Base-by-base conservation (phyloP, 64 coral and sea anemone species). In the Dendronephthya gigantea region DNA sequence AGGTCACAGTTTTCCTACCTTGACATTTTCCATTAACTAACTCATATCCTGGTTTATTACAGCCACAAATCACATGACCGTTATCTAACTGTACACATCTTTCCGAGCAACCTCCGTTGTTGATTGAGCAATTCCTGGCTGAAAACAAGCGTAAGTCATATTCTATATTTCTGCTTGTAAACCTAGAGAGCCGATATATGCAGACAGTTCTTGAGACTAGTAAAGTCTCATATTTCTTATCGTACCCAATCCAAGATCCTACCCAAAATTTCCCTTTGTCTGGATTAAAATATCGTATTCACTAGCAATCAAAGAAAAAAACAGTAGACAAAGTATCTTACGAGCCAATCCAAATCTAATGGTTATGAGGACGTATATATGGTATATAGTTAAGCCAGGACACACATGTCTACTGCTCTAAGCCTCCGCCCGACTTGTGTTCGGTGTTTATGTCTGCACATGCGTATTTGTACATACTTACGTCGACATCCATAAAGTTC, bases 401-500 rank as follows among this genome's bases (percentile, higher is more conserved):
- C n/a, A n/a, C n/a, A n/a, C n/a, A n/a, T n/a, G n/a, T n/a, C n/a
- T n/a, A n/a, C n/a, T n/a, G n/a, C n/a, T n/a, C n/a, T n/a, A n/a
- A n/a, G n/a, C n/a, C n/a, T n/a, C n/a, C n/a, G n/a, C n/a, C n/a
- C n/a, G n/a, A n/a, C n/a, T n/a, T n/a, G n/a, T n/a, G n/a, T n/a
- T n/a, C n/a, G n/a, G n/a, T n/a, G n/a, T n/a, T n/a, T n/a, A n/a
- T n/a, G n/a, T n/a, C n/a, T n/a, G n/a, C n/a, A n/a, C n/a, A n/a
- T n/a, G n/a, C n/a, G 68, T 28, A 30, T 17, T 13, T 74, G 19
- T 36, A 79, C 30, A 39, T 36, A 79, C 25, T 79, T 79, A 79
- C 72, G 19, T 79, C 29, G 13, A 79, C 72, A 79, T 36, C 72
- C 72, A 79, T 79, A 79, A 30, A 79, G 72, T 19, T 79, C 72